Conservation (phyloP, 2,888 invertebrate genomes). For the Acanthoscelides obtectus region DNA sequence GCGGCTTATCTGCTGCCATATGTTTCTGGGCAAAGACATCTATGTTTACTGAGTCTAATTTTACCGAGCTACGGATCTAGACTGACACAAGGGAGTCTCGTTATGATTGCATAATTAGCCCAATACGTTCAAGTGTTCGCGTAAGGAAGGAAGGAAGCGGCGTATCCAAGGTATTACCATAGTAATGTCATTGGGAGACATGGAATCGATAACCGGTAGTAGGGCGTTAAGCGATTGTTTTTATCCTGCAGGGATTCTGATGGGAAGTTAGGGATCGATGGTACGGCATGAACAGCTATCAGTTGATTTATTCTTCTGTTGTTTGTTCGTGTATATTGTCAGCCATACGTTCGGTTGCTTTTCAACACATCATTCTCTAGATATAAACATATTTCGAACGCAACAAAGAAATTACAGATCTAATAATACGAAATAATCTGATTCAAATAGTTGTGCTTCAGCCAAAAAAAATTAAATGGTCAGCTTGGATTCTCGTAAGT, state of each 20-base stretch:
- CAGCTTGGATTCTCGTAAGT: too few species aligned
- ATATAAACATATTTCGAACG: too few species aligned
- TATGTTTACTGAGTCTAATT: background rate
- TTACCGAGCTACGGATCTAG: background rate
- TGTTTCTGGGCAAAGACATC: too few species aligned
- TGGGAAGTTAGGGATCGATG: background rate
- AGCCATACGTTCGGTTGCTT: background rate
- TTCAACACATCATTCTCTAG: too few species aligned
- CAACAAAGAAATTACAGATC: too few species aligned
- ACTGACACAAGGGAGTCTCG: background rate
- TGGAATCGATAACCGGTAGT: background rate
- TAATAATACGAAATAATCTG: too few species aligned
- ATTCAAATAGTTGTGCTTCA: too few species aligned
- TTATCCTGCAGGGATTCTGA: background rate
- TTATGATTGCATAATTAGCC: constrained; percentile 19
- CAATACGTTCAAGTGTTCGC: constrained; percentile 8
- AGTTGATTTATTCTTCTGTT: background rate
- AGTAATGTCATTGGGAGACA: constrained; percentile 7
- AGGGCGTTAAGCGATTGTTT: background rate
- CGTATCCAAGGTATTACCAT: constrained; percentile 19
- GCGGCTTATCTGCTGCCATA: too few species aligned
- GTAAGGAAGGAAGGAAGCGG: constrained; percentile 4
- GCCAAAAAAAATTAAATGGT: too few species aligned
- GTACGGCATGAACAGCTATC: background rate
- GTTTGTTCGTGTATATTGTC: background rate